Conservation (phyloP, 2,797 vertebrate species). For the Selene dorsalis region DNA sequence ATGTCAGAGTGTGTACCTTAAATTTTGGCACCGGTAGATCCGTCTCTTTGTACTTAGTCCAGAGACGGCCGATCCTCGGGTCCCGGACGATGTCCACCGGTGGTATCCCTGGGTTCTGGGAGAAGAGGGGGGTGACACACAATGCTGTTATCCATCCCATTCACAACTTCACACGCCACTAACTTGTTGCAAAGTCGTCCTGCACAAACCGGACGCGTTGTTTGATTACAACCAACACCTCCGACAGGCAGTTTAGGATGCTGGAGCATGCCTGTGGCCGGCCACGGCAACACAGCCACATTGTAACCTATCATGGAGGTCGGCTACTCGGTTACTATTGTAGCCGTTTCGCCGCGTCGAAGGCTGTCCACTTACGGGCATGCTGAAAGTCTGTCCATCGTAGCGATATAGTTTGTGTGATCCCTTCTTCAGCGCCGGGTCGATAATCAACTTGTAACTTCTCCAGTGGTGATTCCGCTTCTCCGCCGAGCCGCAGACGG, state of each 20-base stretch:
- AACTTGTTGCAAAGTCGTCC: slow-evolving; percentile 75
- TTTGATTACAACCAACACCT: neutral
- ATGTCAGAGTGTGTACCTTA: slow-evolving; percentile 85
- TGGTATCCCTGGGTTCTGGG: slow-evolving; percentile 92
- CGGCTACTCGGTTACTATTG: slow-evolving; percentile 76
- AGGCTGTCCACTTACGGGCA: slow-evolving; percentile 89
- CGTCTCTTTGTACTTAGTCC: slow-evolving; percentile 98
- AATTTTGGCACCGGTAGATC: slow-evolving; percentile 98
- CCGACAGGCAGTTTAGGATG: slow-evolving; percentile 26
- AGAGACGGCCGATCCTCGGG: slow-evolving; percentile 96
- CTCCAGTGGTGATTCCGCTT: slow-evolving; percentile 98
- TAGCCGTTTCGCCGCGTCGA: slow-evolving; percentile 52
- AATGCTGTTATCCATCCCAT: slow-evolving; percentile 58
- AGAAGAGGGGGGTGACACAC: slow-evolving; percentile 27
- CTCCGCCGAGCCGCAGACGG: slow-evolving; percentile 94
- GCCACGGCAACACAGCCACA: slow-evolving; percentile 56
- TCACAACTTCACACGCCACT: slow-evolving; percentile 54
- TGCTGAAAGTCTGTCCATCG: slow-evolving; percentile 95
- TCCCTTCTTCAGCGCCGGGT: slow-evolving; percentile 98
- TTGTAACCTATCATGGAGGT: slow-evolving; percentile 77
- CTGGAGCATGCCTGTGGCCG: slow-evolving; percentile 35
- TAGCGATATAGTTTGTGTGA: slow-evolving; percentile 98
- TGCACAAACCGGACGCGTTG: neutral
- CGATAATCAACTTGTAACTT: slow-evolving; percentile 99
- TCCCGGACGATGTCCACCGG: slow-evolving; percentile 96